Base-by-base conservation (phyloP, 2,797 vertebrate genomes). In the Sus cebifrons region DNA sequence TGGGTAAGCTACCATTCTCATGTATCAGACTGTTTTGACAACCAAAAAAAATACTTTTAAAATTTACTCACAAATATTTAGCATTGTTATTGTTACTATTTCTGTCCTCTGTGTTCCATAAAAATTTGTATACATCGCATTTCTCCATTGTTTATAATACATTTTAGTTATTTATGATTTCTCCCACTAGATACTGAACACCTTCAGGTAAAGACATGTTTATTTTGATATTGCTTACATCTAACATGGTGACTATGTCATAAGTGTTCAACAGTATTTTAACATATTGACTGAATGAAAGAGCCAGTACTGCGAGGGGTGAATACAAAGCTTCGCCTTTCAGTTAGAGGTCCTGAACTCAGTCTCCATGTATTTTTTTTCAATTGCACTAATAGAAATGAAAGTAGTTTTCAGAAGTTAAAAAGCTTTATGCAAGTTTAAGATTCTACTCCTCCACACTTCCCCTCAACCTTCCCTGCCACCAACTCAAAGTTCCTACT, bases 231-330 rank as follows among this genome's bases (percentile, higher is more conserved):
- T 49, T 16, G 56, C 25, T 70, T 40, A 21, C 49, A 44, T 62
- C 62, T 40, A 84, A 70, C 4, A 52, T 77, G 54, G 44, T 74
- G 44, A 77, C 52, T 83, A 54, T 54, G 83, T 77, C 15, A 25
- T 60, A 70, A 16, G 16, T 54, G n/a, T 77, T 77, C 54, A 77
- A 52, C 14, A 32, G 13, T n/a, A n/a, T 60, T 62, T 77, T 49
- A 40, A 70, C 54, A 92, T 87, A 83, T 75, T 74, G 82, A 36
- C 17, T 54, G 21, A 95, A 73, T 32, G 52, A 68, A 95, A 91
- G 62, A 67, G 62, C 4, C 49, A 56, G 21, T 32, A 58, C 15
- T 67, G 17, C 70, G 49, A 81, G 27, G 13, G 29, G 9, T 73
- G 10, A 73, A 91, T 40, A 29, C 25, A 93, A 91, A 92, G 44